These are phyloP conservation scores for Torymus aiolomorphi DNA, from an alignment of 2,888 invertebrate genomes.

Conservation along the genomic window DNA sequence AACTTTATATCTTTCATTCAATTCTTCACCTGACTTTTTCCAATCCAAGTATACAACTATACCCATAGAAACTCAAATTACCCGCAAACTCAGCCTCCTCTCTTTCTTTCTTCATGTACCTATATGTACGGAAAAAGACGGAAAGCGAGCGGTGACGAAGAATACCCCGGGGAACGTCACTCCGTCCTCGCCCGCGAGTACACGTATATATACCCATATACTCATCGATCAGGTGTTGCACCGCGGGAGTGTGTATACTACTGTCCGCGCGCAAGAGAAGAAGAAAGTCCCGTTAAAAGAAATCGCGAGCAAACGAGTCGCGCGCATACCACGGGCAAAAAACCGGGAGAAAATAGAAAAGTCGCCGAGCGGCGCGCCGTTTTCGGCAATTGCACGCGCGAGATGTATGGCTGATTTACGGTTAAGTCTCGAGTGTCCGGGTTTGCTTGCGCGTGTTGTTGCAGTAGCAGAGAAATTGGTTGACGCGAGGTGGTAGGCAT, in stretches of 20 bases:
- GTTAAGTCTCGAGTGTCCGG: background rate
- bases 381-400: constrained; percentile 3
- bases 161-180: background rate
- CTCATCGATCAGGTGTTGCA: constrained; percentile 25
- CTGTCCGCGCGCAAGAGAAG: background rate
- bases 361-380: constrained; percentile 6
- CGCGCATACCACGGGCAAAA: too few relatives aligned
- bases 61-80: too few relatives aligned
- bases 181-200: too few relatives aligned
- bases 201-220: background rate
- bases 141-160: background rate
- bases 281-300: constrained; percentile 55
- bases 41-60: too few relatives aligned
- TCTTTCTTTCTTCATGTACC: background rate
- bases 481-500: too few relatives aligned
- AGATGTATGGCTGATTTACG: background rate
- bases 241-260: too few relatives aligned
- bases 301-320: constrained; percentile 40
- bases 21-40: too few relatives aligned
- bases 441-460: too few relatives aligned
- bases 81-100: too few relatives aligned
- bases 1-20: too few relatives aligned
- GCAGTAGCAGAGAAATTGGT: too few relatives aligned
- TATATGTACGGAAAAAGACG: background rate
- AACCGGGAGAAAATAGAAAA: constrained; percentile 50